Evolutionary conservation across 1,140 invertebrate genomes (phyloP), one percentile per base, ranked within the genome.

Genomic region (Eupeodes corollae): DNA sequence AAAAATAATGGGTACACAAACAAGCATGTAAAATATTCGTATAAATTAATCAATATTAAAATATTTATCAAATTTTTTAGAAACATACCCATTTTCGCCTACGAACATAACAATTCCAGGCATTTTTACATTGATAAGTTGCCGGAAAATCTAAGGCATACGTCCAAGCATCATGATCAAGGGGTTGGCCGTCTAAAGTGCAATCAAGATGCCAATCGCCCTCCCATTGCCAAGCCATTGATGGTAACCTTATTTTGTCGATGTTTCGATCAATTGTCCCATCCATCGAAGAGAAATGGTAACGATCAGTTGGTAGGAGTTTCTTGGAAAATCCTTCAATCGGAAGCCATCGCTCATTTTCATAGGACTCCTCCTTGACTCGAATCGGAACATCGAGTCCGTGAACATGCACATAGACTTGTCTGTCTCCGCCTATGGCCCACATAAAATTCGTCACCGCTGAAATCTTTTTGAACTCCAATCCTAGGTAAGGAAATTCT

Each of bases 271-370:
- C 80, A 42, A 77, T 74, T 18, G 79, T 78, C 3, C 91, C 91
- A 76, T 91, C 86, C 58, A 79, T 78, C 61, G 79, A 85, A 2
- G 88, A 91, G 72, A 86, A 91, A 57, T 81, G 80, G 59, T 81
- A 85, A 48, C 90, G 76, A 67, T 94, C 90, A 32, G 88, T 91
- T 38, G 88, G 89, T 39, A 93, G 69, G 31, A 92, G 67, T 52
- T 83, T 78, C 41, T 79, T 79, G 50, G 79, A 82, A 68, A 92
- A 95, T 16, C 90, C 89, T 70, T 88, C 83, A 31, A 90, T 72
- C n/a, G 89, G 90, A 49, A 88, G 74, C 91, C 91, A 95, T 50
- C 90, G 75, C 77, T 94, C 87, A 71, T 95, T 94, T 72, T 95
- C 90, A 68, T 87, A 95, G 6, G 87, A 82, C 67, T 91, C 87